phyloP scores from a whole-genome alignment of 2,113 vertebrate species.

The Ornithorhynchus anatinus region DNA sequence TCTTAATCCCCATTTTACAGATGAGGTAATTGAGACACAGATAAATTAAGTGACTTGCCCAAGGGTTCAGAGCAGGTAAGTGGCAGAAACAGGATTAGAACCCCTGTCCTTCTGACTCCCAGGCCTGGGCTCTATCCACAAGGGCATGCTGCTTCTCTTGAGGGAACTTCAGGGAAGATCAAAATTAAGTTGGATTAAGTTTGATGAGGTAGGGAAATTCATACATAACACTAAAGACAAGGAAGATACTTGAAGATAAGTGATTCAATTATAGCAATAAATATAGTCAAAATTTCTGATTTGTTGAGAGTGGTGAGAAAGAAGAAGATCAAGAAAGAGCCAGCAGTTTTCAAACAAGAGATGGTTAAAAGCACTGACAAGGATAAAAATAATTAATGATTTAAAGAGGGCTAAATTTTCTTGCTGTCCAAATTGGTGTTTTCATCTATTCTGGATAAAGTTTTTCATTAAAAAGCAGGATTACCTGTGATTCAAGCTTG shows the following conservation, averaged over 20 bases:
- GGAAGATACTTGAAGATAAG: slow-evolving; percentile 22
- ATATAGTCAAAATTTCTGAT: slow-evolving; percentile 53
- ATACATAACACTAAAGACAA: slow-evolving; percentile 40
- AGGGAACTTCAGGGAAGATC: slow-evolving; percentile 34
- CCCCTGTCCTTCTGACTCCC: too few relatives aligned
- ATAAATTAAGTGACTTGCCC: too few relatives aligned
- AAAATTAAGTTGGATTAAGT: slow-evolving; percentile 59
- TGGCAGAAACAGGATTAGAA: too few relatives aligned
- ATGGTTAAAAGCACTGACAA: slow-evolving; percentile 50
- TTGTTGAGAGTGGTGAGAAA: slow-evolving; percentile 42
- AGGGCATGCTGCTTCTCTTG: too few relatives aligned
- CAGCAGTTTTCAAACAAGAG: slow-evolving; percentile 41
- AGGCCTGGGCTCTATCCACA: too few relatives aligned
- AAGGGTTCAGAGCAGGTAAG: too few relatives aligned
- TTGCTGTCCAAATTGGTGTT: slow-evolving; percentile 56
- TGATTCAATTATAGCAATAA: slow-evolving; percentile 34
- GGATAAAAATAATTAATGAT: slow-evolving; percentile 52
- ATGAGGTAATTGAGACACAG: too few relatives aligned
- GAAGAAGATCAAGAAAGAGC: slow-evolving; percentile 31
- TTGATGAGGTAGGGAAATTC: slow-evolving; percentile 51
- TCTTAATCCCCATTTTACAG: too few relatives aligned
- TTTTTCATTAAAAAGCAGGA: slow-evolving; percentile 18
- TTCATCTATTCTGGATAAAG: slow-evolving; percentile 44
- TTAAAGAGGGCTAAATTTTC: slow-evolving; percentile 52
- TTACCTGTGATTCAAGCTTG: slow-evolving; percentile 1